Evolutionary conservation across 2,113 vertebrate genomes (phyloP).

Genomic region (Hydrolagus affinis): DNA sequence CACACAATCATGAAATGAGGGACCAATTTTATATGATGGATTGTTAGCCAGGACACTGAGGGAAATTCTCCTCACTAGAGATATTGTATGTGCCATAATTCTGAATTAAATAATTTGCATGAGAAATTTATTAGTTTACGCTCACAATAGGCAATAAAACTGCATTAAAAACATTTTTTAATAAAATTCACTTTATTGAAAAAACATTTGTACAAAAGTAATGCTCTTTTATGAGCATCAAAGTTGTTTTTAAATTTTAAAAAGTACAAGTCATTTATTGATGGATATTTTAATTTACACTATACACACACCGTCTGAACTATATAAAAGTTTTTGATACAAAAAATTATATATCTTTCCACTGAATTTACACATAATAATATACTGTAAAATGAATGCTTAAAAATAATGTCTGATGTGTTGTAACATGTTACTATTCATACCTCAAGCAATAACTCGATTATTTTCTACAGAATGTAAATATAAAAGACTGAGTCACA

Average conservation of each 20-base stretch:
- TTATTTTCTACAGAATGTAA: not conserved
- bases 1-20: no score
- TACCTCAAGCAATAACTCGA: slow-evolving; percentile 22
- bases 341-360: slow-evolving; percentile 29
- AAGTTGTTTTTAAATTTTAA: slow-evolving; percentile 46
- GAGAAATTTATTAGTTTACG: not conserved
- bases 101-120: not conserved
- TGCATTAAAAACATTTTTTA: not conserved
- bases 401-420: slow-evolving; percentile 14
- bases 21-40: no score
- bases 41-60: no score
- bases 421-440: slow-evolving; percentile 14
- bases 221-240: slow-evolving; percentile 43
- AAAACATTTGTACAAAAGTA: slow-evolving; percentile 51
- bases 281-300: slow-evolving; percentile 47
- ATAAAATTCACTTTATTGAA: slow-evolving; percentile 31
- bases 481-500: slow-evolving; percentile 24
- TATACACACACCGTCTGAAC: slow-evolving; percentile 47
- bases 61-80: no score
- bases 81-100: no score
- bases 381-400: slow-evolving; percentile 13
- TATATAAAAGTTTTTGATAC: slow-evolving; percentile 37
- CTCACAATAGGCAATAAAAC: not conserved
- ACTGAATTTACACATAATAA: slow-evolving; percentile 30
- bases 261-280: slow-evolving; percentile 46